Evolutionary conservation across 23 tunicate species (phyloP).

Genomic region (Styela plicata): DNA sequence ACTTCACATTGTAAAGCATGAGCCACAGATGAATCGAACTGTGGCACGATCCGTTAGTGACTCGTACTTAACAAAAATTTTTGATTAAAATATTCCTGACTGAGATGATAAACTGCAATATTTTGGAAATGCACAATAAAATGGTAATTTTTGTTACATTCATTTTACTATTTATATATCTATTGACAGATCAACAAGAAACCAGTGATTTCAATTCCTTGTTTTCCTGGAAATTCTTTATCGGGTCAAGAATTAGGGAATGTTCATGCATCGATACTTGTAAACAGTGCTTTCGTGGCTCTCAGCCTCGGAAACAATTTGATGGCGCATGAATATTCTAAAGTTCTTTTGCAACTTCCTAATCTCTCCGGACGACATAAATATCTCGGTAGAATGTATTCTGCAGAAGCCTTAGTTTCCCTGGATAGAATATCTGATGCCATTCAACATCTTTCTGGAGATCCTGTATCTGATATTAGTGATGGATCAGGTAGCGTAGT

Average conservation of each 20-base stretch:
- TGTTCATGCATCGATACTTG: slow-evolving; percentile 58
- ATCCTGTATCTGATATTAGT: slow-evolving; percentile 14
- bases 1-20: too few species aligned
- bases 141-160: too few species aligned
- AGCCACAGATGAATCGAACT: too few species aligned
- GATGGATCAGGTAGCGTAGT: background rate
- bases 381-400: slow-evolving; percentile 77
- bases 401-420: slow-evolving; percentile 78
- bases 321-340: slow-evolving; percentile 52
- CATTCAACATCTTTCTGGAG: slow-evolving; percentile 55
- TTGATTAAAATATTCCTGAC: too few species aligned
- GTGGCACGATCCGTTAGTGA: too few species aligned
- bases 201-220: slow-evolving; percentile 10
- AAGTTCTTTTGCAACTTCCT: slow-evolving; percentile 34
- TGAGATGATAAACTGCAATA: too few species aligned
- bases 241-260: slow-evolving; percentile 42
- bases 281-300: slow-evolving; percentile 78
- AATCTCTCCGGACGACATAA: slow-evolving; percentile 60
- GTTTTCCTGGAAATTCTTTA: slow-evolving; percentile 63
- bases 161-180: background rate
- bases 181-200: background rate
- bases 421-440: slow-evolving; percentile 85
- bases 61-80: too few species aligned
- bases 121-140: too few species aligned
- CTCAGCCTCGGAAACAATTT: slow-evolving; percentile 58